phyloP scores from a whole-genome alignment of 37 sponge, comb jelly and placozoan genomes.

The Agelas oroides region DNA sequence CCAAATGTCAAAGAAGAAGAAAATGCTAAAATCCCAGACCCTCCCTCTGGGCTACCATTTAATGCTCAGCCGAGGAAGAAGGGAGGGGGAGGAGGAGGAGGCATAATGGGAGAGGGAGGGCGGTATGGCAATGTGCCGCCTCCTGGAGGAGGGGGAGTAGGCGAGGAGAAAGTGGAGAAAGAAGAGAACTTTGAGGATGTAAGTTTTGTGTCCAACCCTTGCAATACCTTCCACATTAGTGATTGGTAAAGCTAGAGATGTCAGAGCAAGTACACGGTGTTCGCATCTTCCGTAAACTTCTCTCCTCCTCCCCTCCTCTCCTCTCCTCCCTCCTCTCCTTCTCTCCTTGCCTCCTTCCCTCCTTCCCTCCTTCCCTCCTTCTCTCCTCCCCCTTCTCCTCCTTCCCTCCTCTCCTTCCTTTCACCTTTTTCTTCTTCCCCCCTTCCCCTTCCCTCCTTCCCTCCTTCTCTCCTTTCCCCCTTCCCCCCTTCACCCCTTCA shows the following conservation, averaged over 20 bases:
- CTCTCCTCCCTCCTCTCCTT: background rate
- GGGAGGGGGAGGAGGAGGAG: background rate
- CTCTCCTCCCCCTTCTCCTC: no score
- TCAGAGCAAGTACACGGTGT: no score
- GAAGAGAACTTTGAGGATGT: constrained; percentile 43
- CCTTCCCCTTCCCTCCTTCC: background rate
- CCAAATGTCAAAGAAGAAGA: constrained; percentile 76
- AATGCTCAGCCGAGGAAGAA: constrained; percentile 80
- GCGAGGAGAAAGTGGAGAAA: constrained; percentile 11
- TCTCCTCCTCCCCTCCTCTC: no score
- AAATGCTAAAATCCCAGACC: constrained; percentile 63
- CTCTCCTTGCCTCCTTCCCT: constrained; percentile 18
- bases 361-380: constrained; percentile 15
- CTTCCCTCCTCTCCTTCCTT: background rate
- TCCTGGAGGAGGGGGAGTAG: constrained; percentile 12
- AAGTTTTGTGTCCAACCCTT: background rate
- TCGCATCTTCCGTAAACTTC: no score
- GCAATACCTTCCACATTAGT: no score
- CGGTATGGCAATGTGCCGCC: constrained; percentile 19
- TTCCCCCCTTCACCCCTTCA: background rate
- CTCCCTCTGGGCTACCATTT: constrained; percentile 91
- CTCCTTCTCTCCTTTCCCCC: background rate
- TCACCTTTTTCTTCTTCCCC: background rate
- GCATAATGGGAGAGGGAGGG: constrained; percentile 1
- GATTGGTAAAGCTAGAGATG: no score